Evolutionary conservation across 2,888 invertebrate genomes (phyloP).

Genomic region (Sialis fuliginosa): DNA sequence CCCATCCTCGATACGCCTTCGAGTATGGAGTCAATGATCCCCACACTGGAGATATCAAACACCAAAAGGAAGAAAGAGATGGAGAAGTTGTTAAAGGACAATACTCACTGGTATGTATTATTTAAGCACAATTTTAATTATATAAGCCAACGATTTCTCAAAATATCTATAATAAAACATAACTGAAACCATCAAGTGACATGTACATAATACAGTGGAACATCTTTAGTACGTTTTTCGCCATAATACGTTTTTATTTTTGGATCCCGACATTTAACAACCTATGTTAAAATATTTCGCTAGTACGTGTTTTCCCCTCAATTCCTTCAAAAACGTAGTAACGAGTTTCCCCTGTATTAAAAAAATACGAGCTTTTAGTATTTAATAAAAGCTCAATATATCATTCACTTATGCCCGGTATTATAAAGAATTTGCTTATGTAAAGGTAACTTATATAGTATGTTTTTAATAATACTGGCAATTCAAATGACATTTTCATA

Average conservation of each 20-base stretch:
- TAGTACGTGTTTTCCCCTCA: no score
- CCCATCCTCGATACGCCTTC: slow-evolving; percentile 50
- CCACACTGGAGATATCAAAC: slow-evolving; percentile 55
- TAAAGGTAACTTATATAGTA: no score
- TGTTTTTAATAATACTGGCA: no score
- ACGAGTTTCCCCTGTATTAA: no score
- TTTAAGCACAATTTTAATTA: not conserved
- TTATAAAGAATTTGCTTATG: no score
- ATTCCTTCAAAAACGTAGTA: no score
- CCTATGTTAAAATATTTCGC: no score
- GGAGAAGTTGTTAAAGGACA: slow-evolving; percentile 54
- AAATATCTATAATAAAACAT: not conserved
- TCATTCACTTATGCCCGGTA: no score
- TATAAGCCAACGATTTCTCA: not conserved
- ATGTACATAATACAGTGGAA: not conserved
- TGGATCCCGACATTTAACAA: no score
- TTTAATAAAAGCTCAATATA: not conserved
- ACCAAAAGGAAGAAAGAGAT: slow-evolving; percentile 52
- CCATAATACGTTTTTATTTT: no score
- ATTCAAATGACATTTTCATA: no score
- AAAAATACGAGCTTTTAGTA: not conserved
- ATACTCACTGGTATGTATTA: slow-evolving; percentile 19
- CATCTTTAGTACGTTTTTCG: no score
- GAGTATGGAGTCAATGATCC: slow-evolving; percentile 58
- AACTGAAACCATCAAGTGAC: not conserved